These are phyloP conservation scores for Ellobius talpinus DNA, from an alignment of 2,113 vertebrate species.

Conservation along the genomic window DNA sequence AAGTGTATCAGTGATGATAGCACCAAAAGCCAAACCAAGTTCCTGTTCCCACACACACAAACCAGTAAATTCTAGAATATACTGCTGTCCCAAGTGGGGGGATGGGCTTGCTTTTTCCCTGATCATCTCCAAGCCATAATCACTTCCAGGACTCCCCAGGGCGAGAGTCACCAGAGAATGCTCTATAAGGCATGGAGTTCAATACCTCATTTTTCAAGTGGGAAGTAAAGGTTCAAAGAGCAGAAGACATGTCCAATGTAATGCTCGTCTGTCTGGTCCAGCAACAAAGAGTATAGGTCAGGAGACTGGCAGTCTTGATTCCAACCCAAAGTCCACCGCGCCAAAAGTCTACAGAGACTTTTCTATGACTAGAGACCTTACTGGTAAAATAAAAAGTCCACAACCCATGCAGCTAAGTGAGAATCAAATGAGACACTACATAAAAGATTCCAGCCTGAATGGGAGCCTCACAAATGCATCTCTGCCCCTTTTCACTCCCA, in stretches of 20 bases:
- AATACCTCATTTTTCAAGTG: neutral
- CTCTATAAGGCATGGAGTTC: neutral
- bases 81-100: neutral
- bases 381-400: neutral
- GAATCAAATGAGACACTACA: neutral
- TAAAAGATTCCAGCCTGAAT: neutral
- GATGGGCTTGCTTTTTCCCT: neutral
- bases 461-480: neutral
- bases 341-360: neutral
- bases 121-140: neutral
- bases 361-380: neutral
- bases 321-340: neutral
- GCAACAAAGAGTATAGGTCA: neutral
- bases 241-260: neutral
- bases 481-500: neutral
- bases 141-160: neutral
- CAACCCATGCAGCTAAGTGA: neutral
- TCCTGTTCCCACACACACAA: neutral
- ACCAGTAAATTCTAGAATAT: constrained; percentile 31
- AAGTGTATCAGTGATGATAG: neutral
- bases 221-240: neutral
- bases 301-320: neutral
- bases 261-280: neutral
- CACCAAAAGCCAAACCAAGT: neutral
- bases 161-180: neutral